phyloP scores from a whole-genome alignment of 2,797 vertebrate species.

The Enteromius treurensis region DNA sequence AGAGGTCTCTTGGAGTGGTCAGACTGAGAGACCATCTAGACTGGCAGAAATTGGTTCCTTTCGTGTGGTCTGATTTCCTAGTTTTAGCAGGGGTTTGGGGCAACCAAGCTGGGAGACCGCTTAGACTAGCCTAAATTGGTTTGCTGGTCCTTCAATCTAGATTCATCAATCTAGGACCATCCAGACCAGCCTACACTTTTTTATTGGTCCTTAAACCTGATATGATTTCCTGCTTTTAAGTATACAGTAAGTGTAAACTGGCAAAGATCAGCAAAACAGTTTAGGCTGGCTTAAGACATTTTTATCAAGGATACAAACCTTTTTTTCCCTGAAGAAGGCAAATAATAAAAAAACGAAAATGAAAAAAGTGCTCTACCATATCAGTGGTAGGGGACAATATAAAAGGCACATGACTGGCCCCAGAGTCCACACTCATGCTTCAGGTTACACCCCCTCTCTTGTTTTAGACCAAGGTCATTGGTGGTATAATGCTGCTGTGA shows the following conservation, averaged over 20 bases:
- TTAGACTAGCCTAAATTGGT: background rate
- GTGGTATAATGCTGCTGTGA: constrained; percentile 58
- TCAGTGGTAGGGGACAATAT: background rate
- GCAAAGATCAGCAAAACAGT: background rate
- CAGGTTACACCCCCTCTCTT: constrained; percentile 15
- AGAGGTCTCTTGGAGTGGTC: accelerated
- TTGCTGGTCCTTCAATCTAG: background rate
- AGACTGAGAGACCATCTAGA: background rate
- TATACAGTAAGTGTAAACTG: no score
- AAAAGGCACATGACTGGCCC: constrained; percentile 17
- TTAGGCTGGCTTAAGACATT: background rate
- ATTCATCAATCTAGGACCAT: background rate
- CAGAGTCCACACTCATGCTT: constrained; percentile 2
- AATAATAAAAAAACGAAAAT: background rate
- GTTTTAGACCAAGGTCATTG: constrained; percentile 44
- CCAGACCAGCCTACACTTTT: background rate
- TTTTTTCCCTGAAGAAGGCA: background rate
- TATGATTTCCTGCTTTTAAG: background rate
- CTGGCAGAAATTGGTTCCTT: no score
- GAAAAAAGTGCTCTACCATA: background rate
- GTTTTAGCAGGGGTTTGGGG: background rate
- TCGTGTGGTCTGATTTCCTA: background rate
- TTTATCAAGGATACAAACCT: background rate
- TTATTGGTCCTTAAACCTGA: no score
- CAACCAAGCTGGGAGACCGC: background rate